Evolutionary conservation across 2,797 vertebrate species (phyloP).

Genomic region (Spizella passerina): DNA sequence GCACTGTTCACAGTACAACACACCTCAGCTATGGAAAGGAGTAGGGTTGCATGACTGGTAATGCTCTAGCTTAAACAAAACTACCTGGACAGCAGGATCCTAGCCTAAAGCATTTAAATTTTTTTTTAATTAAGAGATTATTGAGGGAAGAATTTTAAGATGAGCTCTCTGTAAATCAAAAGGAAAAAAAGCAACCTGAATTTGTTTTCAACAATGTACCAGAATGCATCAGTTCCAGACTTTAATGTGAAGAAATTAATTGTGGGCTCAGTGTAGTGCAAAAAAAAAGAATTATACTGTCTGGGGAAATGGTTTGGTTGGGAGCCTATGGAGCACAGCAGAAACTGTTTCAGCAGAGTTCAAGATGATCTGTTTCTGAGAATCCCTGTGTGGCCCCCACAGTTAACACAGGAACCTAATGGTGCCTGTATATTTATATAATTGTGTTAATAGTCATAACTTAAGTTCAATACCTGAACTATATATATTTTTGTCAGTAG

Average conservation of each 20-base stretch:
- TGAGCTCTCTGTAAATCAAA: neutral
- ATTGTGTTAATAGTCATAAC: neutral
- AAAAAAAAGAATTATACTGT: neutral
- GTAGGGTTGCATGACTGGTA: neutral
- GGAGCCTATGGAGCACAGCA: neutral
- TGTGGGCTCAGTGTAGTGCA: neutral
- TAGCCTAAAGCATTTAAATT: neutral
- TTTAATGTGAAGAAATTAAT: neutral
- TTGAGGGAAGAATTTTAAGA: neutral
- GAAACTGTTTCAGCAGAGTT: neutral
- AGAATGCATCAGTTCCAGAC: neutral
- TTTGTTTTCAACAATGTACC: neutral
- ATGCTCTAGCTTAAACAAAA: neutral
- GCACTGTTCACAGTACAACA: neutral
- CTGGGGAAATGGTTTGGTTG: neutral
- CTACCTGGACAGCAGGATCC: neutral
- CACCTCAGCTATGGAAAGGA: neutral
- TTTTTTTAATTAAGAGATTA: neutral
- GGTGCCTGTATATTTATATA: constrained; percentile 22
- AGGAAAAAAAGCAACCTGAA: neutral
- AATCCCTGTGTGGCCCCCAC: neutral
- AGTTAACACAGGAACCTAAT: neutral
- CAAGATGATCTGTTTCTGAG: neutral
- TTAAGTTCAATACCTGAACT: constrained; percentile 15
- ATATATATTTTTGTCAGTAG: constrained; percentile 9